These are phyloP conservation scores for Gymnarchus niloticus DNA, from an alignment of 2,113 vertebrate genomes.

Conservation along the genomic window DNA sequence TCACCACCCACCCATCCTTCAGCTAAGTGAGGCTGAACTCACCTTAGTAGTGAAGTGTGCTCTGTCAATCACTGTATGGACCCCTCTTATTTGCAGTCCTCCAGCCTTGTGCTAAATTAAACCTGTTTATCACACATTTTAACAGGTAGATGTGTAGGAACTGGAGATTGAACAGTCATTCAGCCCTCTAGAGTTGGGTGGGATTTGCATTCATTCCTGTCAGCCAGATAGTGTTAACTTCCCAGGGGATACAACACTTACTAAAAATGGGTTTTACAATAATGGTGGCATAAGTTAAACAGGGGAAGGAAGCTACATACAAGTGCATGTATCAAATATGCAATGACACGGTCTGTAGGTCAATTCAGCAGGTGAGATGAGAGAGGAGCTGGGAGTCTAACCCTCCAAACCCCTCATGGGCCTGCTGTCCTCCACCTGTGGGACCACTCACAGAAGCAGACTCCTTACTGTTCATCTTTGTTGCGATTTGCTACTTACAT, in stretches of 20 bases:
- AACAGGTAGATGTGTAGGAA: neutral
- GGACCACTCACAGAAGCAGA: neutral
- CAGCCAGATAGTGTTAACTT: neutral
- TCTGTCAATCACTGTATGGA: neutral
- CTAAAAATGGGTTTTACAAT: neutral
- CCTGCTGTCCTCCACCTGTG: neutral
- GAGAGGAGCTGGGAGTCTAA: neutral
- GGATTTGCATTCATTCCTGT: neutral
- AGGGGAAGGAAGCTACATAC: neutral
- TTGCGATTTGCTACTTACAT: neutral
- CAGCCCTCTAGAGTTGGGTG: neutral
- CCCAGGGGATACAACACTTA: neutral
- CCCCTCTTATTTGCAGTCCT: neutral
- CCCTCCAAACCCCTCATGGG: neutral
- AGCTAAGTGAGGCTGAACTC: neutral
- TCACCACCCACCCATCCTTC: neutral
- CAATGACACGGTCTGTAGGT: conserved; percentile 46
- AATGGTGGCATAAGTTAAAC: neutral
- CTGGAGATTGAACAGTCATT: neutral
- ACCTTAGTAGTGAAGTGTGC: neutral
- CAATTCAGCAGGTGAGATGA: conserved; percentile 44
- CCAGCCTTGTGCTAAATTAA: no score
- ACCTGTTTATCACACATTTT: neutral
- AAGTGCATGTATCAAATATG: neutral
- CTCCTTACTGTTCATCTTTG: neutral